phyloP scores from a whole-genome alignment of 2,888 invertebrate species.

The Lagria hirta region DNA sequence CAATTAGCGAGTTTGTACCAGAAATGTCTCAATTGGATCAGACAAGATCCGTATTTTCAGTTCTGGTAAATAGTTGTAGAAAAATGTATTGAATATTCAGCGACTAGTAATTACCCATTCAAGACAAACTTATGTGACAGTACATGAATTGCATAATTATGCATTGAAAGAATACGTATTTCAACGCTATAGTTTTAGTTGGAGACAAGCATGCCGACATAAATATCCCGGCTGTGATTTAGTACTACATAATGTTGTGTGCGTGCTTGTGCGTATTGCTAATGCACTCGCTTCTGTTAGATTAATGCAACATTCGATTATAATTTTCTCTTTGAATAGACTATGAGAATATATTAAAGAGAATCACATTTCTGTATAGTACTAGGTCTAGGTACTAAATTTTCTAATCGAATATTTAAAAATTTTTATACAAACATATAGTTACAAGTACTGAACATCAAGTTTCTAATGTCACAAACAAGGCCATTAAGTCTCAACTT shows the following conservation, averaged over 20 bases:
- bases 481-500: too few relatives aligned
- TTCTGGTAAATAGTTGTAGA: conserved; percentile 5
- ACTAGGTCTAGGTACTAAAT: too few relatives aligned
- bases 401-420: too few relatives aligned
- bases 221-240: conserved; percentile 43
- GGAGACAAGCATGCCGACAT: conserved; percentile 41
- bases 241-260: conserved; percentile 34
- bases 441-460: too few relatives aligned
- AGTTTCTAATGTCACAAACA: too few relatives aligned
- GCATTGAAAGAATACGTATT: conserved; percentile 45
- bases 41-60: too few relatives aligned
- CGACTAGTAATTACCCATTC: conserved; percentile 44
- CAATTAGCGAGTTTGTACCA: too few relatives aligned
- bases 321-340: conserved; percentile 12
- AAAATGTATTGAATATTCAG: conserved; percentile 25
- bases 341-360: too few relatives aligned
- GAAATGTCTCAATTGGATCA: too few relatives aligned
- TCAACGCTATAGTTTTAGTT: conserved; percentile 43
- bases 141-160: conserved; percentile 48
- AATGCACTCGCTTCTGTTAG: conserved; percentile 14
- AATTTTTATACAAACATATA: too few relatives aligned
- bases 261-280: conserved; percentile 31
- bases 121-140: conserved; percentile 46
- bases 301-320: conserved; percentile 12
- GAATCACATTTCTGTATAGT: too few relatives aligned